Base-by-base conservation (phyloP, 2,797 vertebrate genomes). In the Gallinago stenura region DNA sequence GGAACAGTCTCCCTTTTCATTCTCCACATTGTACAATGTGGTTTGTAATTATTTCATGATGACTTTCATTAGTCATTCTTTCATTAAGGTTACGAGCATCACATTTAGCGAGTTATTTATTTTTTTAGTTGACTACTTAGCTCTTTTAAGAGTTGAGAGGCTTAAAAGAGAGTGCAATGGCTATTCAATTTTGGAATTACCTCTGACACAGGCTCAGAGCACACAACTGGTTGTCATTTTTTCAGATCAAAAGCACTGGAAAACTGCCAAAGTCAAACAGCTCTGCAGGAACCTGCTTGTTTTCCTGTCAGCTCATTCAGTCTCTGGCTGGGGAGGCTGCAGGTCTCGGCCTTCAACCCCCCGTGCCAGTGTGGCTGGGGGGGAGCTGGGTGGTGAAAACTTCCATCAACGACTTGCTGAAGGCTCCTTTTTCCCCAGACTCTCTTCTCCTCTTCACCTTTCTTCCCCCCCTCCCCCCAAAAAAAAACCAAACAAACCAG, bases 61-160 rank as follows among this genome's bases (percentile, higher is more conserved):
- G 22, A 58, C 10, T 93, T 94, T 83, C 94, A 87, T 95, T 68
- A 90, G 33, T 41, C 35, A 78, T 93, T 80, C 85, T 86, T 82
- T 79, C 22, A 16, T 57, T 83, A 66, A 85, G 33, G 22, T 60
- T 85, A 73, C 10, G 56, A 46, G 60, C 22, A 46, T 7, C 35
- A 60, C 10, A 18, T 84, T 81, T 41, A 2, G 4, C 41, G 3
- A 70, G 65, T 83, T 15, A 12, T 64, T 64, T 80, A 10, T 20
- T 68, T 65, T 45, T 81, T 84, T 21, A 83, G 8, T 50, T 73
- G 60, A 64, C 72, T 80, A 35, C 17, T 83, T 35, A 54, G 71
- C 15, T 92, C 18, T 66, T 76, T 22, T 66, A 79, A 78, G n/a
- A 54, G 2, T 58, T 72, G 58, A 57, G 21, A 17, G 35, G 12